phyloP scores from a whole-genome alignment of 2,888 invertebrate genomes.

The Chrysolina oricalcia region DNA sequence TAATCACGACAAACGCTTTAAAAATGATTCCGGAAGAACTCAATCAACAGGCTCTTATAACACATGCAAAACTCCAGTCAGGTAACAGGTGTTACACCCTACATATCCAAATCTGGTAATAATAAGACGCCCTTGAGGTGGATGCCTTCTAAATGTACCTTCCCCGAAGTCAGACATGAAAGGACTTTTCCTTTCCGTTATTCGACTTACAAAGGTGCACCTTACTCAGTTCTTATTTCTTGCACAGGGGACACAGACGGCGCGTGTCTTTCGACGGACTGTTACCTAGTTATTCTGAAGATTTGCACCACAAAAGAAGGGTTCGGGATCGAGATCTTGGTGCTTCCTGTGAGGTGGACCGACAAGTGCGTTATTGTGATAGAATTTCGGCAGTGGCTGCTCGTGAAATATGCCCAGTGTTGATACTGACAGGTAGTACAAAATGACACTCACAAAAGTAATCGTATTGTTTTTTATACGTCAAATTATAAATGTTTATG shows the following conservation, averaged over 20 bases:
- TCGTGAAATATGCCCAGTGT: background rate
- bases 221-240: slow-evolving; percentile 16
- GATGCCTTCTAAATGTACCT: slow-evolving; percentile 53
- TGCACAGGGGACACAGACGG: slow-evolving; percentile 17
- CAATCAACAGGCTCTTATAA: background rate
- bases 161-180: slow-evolving; percentile 18
- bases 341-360: slow-evolving; percentile 13
- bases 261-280: slow-evolving; percentile 3
- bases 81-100: slow-evolving; percentile 34
- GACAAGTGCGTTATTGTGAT: slow-evolving; percentile 12
- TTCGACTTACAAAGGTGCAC: slow-evolving; percentile 23
- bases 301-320: slow-evolving; percentile 28
- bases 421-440: background rate
- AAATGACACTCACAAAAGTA: no score
- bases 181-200: slow-evolving; percentile 10
- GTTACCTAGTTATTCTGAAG: slow-evolving; percentile 14
- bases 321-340: slow-evolving; percentile 17
- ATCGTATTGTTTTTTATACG: no score
- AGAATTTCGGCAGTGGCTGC: background rate
- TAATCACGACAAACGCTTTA: no score
- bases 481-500: no score
- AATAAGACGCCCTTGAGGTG: slow-evolving; percentile 59
- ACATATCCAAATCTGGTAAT: slow-evolving; percentile 35
- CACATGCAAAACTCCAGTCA: background rate
- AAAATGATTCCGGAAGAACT: background rate